Percentiles rank a stretch among this genome's conserved stretches.
phyloP scores from a whole-genome alignment of 2,113 vertebrate genomes.

The Peromyscus maniculatus region DNA sequence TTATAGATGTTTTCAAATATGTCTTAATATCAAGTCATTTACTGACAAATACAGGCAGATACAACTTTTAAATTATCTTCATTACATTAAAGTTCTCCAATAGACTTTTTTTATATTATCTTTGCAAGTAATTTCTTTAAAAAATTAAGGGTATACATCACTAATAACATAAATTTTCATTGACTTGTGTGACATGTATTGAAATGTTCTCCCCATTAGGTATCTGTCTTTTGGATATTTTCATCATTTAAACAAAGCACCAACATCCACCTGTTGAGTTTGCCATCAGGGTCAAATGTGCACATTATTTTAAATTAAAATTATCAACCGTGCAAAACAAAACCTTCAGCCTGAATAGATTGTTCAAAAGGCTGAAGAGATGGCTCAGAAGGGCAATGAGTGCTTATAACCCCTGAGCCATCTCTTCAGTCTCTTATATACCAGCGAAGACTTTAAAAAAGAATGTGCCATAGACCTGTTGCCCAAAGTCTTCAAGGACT shows the following conservation, averaged over 20 bases:
- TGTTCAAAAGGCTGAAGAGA: background rate
- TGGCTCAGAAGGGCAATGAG: background rate
- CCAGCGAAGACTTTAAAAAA: background rate
- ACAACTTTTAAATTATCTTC: constrained; percentile 38
- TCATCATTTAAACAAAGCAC: constrained; percentile 20
- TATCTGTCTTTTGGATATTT: background rate
- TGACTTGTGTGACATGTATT: background rate
- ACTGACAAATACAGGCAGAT: fast-evolving
- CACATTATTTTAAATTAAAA: constrained; percentile 44
- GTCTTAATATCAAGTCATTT: constrained; percentile 29
- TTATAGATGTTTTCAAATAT: constrained; percentile 16
- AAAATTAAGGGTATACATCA: background rate
- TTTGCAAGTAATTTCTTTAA: background rate
- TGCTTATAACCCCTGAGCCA: background rate
- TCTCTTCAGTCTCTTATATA: background rate
- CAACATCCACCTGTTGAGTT: background rate
- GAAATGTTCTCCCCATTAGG: background rate
- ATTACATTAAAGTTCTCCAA: background rate
- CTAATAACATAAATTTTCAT: background rate
- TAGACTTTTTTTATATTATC: background rate
- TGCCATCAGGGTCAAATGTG: background rate
- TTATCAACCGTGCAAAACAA: constrained; percentile 5
- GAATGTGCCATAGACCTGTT: background rate
- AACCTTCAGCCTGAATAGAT: background rate
- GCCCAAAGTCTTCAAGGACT: background rate